A percentile compares a stretch with the other conserved stretches of the same genome.
Evolutionary conservation across 2,888 invertebrate genomes (phyloP).

Genomic region (Monoplex corrugatus): DNA sequence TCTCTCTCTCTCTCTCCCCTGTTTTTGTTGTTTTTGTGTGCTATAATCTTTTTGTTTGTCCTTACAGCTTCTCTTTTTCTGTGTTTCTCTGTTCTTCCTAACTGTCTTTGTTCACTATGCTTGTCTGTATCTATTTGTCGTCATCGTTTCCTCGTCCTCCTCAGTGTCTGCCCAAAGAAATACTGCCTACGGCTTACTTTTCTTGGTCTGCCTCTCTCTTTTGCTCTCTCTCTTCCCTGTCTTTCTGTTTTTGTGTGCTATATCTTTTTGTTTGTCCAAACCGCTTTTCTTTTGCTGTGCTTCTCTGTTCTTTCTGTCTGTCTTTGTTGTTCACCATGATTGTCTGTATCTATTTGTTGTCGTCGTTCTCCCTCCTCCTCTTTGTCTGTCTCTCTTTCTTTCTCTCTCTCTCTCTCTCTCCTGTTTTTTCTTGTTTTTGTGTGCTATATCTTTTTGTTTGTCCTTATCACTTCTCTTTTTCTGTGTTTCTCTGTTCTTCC

Average conservation of each 20-base stretch:
- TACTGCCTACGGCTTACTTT: no score
- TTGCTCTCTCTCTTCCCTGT: neutral
- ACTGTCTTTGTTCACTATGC: neutral
- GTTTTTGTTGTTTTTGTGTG: no score
- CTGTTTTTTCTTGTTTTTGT: constrained; percentile 57
- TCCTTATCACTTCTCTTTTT: neutral
- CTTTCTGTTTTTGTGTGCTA: neutral
- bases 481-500: no score
- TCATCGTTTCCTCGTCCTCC: neutral
- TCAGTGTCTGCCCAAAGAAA: neutral
- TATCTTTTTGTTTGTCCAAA: no score
- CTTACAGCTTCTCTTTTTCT: neutral
- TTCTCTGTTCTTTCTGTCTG: neutral
- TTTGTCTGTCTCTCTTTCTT: neutral
- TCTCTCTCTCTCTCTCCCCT: neutral
- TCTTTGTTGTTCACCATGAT: no score
- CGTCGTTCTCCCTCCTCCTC: neutral
- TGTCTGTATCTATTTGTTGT: neutral
- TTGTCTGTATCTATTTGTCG: no score
- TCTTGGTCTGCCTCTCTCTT: neutral
- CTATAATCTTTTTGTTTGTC: neutral
- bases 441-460: no score
- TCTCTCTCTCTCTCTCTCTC: neutral
- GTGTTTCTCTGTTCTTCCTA: neutral
- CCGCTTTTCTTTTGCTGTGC: no score